Conservation (phyloP, 2,797 vertebrate genomes). For the Alca torda region DNA sequence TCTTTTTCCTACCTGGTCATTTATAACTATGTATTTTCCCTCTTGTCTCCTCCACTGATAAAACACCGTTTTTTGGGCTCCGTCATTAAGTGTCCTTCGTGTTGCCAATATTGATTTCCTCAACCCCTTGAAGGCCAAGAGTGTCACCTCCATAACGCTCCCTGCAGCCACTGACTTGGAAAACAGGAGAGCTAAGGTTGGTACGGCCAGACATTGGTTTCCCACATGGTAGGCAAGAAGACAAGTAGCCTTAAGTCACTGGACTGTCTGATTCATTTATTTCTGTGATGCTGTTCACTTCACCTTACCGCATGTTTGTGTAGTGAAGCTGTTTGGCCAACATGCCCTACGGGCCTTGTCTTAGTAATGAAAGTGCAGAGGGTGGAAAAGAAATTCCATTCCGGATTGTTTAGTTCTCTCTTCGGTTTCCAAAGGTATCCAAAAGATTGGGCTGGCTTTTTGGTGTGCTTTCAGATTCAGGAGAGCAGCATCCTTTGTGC, state of each 20-base stretch:
- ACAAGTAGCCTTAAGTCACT: constrained; percentile 38
- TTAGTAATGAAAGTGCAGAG: constrained; percentile 21
- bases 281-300: neutral
- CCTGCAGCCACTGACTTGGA: constrained; percentile 19
- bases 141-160: constrained; percentile 11
- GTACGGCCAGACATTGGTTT: neutral
- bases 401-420: neutral
- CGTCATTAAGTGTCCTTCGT: neutral
- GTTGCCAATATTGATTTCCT: constrained; percentile 27
- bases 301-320: neutral
- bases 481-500: neutral
- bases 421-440: neutral
- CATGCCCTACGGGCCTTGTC: constrained; percentile 40
- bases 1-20: neutral
- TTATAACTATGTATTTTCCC: neutral
- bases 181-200: neutral
- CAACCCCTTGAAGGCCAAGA: neutral
- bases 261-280: constrained; percentile 24
- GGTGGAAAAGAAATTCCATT: constrained; percentile 31
- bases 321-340: constrained; percentile 20
- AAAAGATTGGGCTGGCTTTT: neutral
- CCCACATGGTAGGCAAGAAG: neutral
- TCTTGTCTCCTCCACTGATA: neutral
- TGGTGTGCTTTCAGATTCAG: neutral
- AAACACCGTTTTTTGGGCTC: neutral